Conservation (phyloP, 2,113 vertebrate genomes). For the Sphaerodactylus townsendi region DNA sequence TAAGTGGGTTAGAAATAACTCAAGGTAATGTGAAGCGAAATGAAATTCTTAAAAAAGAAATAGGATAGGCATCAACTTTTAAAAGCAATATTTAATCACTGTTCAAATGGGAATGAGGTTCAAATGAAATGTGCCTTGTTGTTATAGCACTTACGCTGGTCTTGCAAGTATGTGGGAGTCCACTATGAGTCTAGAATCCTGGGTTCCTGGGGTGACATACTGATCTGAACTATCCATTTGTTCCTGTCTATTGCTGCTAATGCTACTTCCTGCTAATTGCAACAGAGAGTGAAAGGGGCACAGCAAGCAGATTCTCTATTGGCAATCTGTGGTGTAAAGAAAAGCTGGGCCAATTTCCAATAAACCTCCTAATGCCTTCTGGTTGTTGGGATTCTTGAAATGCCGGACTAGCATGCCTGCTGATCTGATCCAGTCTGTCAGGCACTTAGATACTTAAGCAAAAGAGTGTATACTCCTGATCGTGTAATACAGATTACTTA, state of each 20-base stretch:
- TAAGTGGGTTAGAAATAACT: constrained; percentile 13
- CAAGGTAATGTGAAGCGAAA: constrained; percentile 5
- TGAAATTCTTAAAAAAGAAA: constrained; percentile 9
- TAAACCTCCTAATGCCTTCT: background rate
- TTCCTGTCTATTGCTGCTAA: background rate
- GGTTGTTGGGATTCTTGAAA: background rate
- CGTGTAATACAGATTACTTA: background rate
- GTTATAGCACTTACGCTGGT: background rate
- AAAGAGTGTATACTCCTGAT: background rate
- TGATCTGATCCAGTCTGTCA: background rate
- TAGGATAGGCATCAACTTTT: background rate
- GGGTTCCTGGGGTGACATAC: background rate
- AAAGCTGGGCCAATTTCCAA: background rate
- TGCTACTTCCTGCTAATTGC: background rate
- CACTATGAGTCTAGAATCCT: background rate
- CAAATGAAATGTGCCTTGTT: background rate
- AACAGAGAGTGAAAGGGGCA: background rate
- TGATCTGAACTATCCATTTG: no score
- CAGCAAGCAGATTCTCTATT: background rate
- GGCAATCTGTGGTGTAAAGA: background rate
- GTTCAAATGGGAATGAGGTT: background rate
- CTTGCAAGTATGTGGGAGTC: background rate
- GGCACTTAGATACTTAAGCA: background rate
- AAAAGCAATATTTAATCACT: background rate
- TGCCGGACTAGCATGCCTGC: background rate